phyloP scores from a whole-genome alignment of 2,797 vertebrate genomes.

The Bovichtus variegatus region DNA sequence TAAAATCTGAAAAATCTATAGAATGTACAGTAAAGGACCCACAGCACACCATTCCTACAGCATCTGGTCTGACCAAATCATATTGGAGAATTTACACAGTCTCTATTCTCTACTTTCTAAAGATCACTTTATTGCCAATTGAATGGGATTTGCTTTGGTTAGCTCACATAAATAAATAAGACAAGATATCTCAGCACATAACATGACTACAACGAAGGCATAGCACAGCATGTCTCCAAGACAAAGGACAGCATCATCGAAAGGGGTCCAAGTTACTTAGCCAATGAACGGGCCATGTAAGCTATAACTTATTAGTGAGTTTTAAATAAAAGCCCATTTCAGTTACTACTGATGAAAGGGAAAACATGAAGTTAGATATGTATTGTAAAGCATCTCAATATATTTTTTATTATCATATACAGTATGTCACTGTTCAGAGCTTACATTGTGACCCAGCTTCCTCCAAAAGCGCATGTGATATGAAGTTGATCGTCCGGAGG shows the following conservation, averaged over 20 bases:
- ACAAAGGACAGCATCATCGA: not conserved
- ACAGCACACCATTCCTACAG: too few relatives aligned
- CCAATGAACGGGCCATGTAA: not conserved
- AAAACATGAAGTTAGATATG: not conserved
- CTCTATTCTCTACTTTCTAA: too few relatives aligned
- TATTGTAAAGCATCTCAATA: not conserved
- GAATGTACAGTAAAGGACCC: too few relatives aligned
- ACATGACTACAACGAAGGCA: too few relatives aligned
- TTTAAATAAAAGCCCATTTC: not conserved
- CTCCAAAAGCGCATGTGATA: slow-evolving; percentile 91
- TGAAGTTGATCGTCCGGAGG: slow-evolving; percentile 90
- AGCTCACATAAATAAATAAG: too few relatives aligned
- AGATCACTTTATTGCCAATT: too few relatives aligned
- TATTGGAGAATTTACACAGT: too few relatives aligned
- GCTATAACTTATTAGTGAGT: not conserved
- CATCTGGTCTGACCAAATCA: too few relatives aligned
- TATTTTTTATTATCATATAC: not conserved
- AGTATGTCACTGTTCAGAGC: not conserved
- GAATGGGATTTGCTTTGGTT: too few relatives aligned
- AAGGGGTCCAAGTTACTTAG: not conserved
- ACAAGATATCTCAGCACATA: too few relatives aligned
- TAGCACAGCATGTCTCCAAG: too few relatives aligned
- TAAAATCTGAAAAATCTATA: not conserved
- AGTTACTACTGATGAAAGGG: not conserved
- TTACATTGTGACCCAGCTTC: slow-evolving; percentile 86